A percentile compares a stretch with the other conserved stretches of the same genome.
Evolutionary conservation across 2,797 vertebrate species (phyloP).

Genomic region (Margarornis squamiger): DNA sequence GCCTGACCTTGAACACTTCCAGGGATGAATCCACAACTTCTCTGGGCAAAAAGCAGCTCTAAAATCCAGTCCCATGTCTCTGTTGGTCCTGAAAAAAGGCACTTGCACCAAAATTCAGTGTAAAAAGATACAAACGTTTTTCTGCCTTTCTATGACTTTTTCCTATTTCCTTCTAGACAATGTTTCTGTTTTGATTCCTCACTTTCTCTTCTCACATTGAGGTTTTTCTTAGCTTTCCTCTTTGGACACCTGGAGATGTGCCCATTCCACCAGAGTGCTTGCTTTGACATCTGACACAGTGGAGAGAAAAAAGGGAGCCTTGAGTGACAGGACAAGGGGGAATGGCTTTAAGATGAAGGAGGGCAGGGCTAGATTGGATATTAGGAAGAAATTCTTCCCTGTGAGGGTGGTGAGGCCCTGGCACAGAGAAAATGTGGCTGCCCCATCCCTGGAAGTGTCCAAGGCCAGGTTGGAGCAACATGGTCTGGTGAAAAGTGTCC

Average conservation of each 20-base stretch:
- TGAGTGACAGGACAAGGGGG: background rate
- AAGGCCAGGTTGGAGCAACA: rapidly evolving
- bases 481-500: background rate
- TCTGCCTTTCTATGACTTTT: background rate
- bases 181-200: background rate
- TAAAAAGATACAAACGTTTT: background rate
- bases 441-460: background rate
- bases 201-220: background rate
- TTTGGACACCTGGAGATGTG: background rate
- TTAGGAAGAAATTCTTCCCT: background rate
- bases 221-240: background rate
- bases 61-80: background rate
- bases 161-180: background rate
- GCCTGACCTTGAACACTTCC: background rate
- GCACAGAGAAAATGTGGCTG: background rate
- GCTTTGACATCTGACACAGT: background rate
- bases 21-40: background rate
- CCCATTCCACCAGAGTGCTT: background rate
- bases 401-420: rapidly evolving
- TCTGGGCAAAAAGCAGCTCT: background rate
- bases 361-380: background rate
- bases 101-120: background rate
- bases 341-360: background rate
- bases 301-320: background rate
- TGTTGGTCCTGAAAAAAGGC: background rate